Evolutionary conservation across 2,113 vertebrate species (phyloP), one percentile per base, ranked within the genome.

Genomic region (Merops nubicus): DNA sequence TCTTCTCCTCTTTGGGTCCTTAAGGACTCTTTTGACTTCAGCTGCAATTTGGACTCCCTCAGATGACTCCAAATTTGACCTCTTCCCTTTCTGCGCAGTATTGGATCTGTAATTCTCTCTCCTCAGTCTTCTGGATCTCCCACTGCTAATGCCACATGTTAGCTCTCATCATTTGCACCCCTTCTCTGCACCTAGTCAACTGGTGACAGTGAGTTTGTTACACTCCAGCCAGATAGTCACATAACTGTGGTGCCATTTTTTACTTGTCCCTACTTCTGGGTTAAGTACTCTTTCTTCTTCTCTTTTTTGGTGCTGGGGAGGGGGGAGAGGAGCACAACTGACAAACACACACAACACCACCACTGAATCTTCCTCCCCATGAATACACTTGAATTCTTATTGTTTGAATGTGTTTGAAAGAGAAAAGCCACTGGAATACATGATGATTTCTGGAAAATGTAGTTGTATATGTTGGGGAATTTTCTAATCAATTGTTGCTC

Each of bases 271-370:
- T n/a, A n/a, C n/a, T n/a, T n/a, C n/a, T n/a, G n/a, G n/a, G n/a
- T n/a, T n/a, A n/a, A n/a, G n/a, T n/a, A n/a, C n/a, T n/a, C n/a
- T n/a, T n/a, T n/a, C n/a, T n/a, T n/a, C n/a, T n/a, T n/a, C n/a
- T n/a, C n/a, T n/a, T n/a, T n/a, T n/a, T n/a, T n/a, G n/a, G n/a
- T n/a, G n/a, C n/a, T n/a, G n/a, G n/a, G n/a, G n/a, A n/a, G n/a
- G 31, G 65, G 63, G 33, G 34, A 21, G 36, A 11, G 12, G 7
- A 6, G 8, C 18, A 17, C 17, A 53, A 14, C 43, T 33, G n/a
- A 65, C 19, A 51, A 63, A 38, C 31, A 69, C 33, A 4, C 3
- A 20, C 3, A 1, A 4, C 4, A 3, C 5, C 28, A 34, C 8
- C 20, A 16, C 33, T 0, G 4, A 50, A 40, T 70, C 69, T 79